Conservation (phyloP, 2,113 vertebrate genomes). For the Cyanocitta stelleri region DNA sequence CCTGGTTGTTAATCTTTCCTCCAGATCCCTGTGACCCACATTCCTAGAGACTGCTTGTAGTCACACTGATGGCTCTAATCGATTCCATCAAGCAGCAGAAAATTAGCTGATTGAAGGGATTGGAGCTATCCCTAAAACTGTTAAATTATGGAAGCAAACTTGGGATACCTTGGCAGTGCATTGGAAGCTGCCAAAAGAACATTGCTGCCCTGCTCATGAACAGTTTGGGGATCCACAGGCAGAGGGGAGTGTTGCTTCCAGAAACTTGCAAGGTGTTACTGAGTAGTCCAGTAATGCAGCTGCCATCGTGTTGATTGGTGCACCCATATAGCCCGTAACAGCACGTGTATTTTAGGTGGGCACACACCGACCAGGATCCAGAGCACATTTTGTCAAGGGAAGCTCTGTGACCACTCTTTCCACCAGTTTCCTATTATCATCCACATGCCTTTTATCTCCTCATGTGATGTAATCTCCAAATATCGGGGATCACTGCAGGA, state of each 20-base stretch:
- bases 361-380: neutral
- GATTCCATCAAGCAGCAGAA: neutral
- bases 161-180: too few relatives aligned
- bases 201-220: neutral
- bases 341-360: neutral
- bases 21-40: neutral
- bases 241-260: neutral
- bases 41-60: neutral
- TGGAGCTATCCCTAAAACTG: neutral
- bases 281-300: neutral
- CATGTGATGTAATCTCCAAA: neutral
- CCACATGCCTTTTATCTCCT: neutral
- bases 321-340: fast-evolving
- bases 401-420: neutral
- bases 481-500: neutral
- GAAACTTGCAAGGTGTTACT: neutral
- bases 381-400: neutral
- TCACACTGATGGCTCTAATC: neutral
- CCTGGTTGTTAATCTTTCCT: neutral
- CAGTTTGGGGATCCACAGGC: neutral
- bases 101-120: neutral
- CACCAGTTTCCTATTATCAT: neutral
- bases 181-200: neutral
- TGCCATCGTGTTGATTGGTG: neutral
- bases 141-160: neutral